Base-by-base conservation (phyloP, 2,797 vertebrate genomes). In the Onychomys arenicola region DNA sequence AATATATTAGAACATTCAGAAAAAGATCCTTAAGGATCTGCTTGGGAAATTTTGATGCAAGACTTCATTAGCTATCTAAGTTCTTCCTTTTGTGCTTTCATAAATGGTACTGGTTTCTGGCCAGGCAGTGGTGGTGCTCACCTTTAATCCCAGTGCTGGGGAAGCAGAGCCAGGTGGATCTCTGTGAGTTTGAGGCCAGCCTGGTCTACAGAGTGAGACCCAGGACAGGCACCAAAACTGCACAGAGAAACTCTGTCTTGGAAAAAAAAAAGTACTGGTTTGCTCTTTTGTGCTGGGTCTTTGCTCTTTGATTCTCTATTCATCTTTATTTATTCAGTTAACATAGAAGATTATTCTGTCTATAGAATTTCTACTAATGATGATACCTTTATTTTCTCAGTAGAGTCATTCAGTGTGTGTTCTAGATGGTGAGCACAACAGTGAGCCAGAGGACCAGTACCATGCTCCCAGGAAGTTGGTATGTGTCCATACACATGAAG, bases 21-120 rank as follows among this genome's bases (percentile, higher is more conserved):
- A 96, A 94, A 94, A 95, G 13, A 0, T 61, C 27, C 23, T 96
- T 49, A 95, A 92, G 85, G 8, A 93, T 59, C 34, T 84, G 73
- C 69, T 96, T 91, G 52, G 94, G 69, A 93, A 91, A 91, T 94
- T 78, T 25, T 90, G 21, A 97, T 43, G 21, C 59, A 93, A 86
- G 29, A 46, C 82, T 92, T 94, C 88, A 43, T 76, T 95, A 81
- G 46, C 69, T 40, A 4, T 87, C 75, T 94, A 37, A 83, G 27
- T 19, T 90, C 9, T 61, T 96, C 5, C 40, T 77, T 77, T 81
- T 92, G 25, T 92, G 40, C 49, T 93, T 81, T 46, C 11, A 34
- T 90, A 94, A 90, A 93, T 91, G 90, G 25, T 92, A 49, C 40
- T 85, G 9, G 7, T 52, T 52, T 52, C 49, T 52, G 49, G 49